Conservation (phyloP, 1,140 invertebrate genomes). For the Drosophila pruinosa region DNA sequence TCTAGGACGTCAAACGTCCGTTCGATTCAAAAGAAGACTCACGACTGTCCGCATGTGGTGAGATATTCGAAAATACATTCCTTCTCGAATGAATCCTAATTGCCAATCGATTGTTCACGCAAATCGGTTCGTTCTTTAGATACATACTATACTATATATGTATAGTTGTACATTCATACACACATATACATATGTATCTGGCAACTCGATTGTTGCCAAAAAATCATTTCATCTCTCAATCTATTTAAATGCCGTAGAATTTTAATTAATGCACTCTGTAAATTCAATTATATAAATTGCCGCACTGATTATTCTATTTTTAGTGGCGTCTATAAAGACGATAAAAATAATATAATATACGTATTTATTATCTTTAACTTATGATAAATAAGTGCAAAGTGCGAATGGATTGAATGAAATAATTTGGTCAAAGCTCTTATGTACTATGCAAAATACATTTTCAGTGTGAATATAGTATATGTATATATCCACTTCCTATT, state of each 20-base stretch:
- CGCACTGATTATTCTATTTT: too few relatives aligned
- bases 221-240: slow-evolving; percentile 42
- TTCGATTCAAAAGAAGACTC: slow-evolving; percentile 76
- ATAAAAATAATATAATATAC: slow-evolving; percentile 41
- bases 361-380: slow-evolving; percentile 43
- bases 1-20: slow-evolving; percentile 76
- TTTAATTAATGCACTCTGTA: slow-evolving; percentile 58
- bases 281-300: slow-evolving; percentile 70
- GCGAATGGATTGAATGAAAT: slow-evolving; percentile 26
- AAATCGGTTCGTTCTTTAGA: slow-evolving; percentile 51
- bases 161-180: too few relatives aligned
- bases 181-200: too few relatives aligned
- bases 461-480: not conserved
- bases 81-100: slow-evolving; percentile 59
- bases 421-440: not conserved
- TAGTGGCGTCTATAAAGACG: slow-evolving; percentile 40
- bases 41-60: slow-evolving; percentile 74
- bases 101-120: slow-evolving; percentile 54
- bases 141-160: slow-evolving; percentile 13
- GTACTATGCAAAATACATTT: not conserved
- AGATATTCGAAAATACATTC: slow-evolving; percentile 69
- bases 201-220: slow-evolving; percentile 56
- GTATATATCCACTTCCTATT: slow-evolving; percentile 29
- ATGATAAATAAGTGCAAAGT: slow-evolving; percentile 33
- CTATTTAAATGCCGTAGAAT: slow-evolving; percentile 63